These are phyloP conservation scores for Heliocidaris tuberculata DNA, from an alignment of 35 echinoderm and acorn worm species.

Conservation along the genomic window DNA sequence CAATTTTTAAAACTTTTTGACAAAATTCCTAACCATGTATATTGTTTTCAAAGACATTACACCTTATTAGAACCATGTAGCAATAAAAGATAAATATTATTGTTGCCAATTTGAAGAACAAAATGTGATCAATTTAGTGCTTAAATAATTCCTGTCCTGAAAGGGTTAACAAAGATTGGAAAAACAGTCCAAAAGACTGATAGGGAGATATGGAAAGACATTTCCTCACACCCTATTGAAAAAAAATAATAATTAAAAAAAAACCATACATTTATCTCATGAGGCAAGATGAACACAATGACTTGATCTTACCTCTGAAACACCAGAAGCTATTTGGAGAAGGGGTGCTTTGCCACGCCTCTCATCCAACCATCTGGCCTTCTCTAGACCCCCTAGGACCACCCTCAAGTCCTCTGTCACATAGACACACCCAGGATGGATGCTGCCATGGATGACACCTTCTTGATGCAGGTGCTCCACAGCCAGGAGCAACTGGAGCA, in stretches of 20 bases:
- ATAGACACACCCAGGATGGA: not conserved
- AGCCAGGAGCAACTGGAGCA: not conserved
- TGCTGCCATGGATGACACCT: constrained; percentile 8
- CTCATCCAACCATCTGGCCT: not conserved
- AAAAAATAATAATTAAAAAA: not conserved
- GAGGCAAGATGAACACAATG: not conserved
- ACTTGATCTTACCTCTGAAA: not conserved
- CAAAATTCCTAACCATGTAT: no score
- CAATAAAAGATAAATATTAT: no score
- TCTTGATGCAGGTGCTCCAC: constrained; percentile 34
- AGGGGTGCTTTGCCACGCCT: not conserved
- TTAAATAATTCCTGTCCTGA: no score
- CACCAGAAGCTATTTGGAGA: not conserved
- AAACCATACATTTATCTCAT: not conserved
- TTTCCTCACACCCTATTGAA: not conserved
- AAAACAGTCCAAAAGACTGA: not conserved
- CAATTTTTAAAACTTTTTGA: no score
- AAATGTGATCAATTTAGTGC: no score
- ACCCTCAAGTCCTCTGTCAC: constrained; percentile 15
- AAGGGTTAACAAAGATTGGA: not conserved
- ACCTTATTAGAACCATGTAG: no score
- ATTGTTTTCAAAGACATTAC: no score
- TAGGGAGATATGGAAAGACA: not conserved
- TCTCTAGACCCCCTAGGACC: not conserved
- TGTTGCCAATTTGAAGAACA: no score